Conservation (phyloP, 2,113 vertebrate genomes). For the Anguilla japonica region DNA sequence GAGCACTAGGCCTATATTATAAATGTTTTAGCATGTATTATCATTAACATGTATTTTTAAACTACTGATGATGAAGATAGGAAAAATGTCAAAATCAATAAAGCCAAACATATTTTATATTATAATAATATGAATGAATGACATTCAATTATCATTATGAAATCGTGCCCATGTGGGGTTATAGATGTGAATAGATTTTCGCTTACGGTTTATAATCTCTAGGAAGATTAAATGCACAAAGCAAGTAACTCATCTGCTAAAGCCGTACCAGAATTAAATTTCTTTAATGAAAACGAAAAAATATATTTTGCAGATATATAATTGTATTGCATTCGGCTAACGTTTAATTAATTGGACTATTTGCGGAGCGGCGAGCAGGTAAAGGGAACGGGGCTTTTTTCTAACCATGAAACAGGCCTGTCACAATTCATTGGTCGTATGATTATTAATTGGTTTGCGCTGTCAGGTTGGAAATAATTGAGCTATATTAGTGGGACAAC, state of each 20-base stretch:
- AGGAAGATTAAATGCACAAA: neutral
- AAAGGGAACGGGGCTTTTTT: conserved; percentile 28
- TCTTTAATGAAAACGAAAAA: neutral
- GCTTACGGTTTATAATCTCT: too few relatives aligned
- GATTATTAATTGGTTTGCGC: conserved; percentile 65
- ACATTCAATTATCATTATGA: neutral
- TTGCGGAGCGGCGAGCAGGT: conserved; percentile 12
- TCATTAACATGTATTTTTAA: neutral
- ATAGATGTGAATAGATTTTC: too few relatives aligned
- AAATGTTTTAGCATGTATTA: neutral
- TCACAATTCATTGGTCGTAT: conserved; percentile 56
- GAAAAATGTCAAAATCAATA: neutral
- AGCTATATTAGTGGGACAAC: conserved; percentile 62
- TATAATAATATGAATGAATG: neutral
- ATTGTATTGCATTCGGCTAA: neutral
- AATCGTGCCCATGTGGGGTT: neutral
- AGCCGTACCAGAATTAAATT: neutral
- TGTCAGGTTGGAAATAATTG: conserved; percentile 73
- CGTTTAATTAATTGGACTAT: conserved; percentile 11
- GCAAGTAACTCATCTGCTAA: neutral
- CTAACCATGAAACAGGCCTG: conserved; percentile 47
- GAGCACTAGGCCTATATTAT: neutral
- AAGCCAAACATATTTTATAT: neutral
- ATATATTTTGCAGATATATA: neutral
- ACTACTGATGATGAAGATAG: too few relatives aligned